Evolutionary conservation across 2,888 invertebrate genomes (phyloP), one percentile per base, ranked within the genome.

Genomic region (Caradrina clavipalpis): DNA sequence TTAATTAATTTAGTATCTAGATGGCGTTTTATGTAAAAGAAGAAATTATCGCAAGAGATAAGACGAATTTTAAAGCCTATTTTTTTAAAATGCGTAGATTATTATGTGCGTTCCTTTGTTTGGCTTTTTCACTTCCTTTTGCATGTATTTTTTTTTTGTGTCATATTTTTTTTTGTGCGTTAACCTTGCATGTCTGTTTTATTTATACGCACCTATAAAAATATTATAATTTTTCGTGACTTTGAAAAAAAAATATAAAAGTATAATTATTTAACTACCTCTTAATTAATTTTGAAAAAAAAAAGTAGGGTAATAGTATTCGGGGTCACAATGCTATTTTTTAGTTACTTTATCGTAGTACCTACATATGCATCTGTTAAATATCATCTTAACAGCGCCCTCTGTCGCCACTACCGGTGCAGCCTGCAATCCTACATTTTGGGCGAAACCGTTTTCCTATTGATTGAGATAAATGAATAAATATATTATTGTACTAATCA

Each of bases 41-140:
- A 55, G 3, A 55, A 50, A 55, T n/a, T 45, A 26, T 49, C 6
- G 13, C 51, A 51, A 62, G 39, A 42, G 35, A 39, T 45, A 19
- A 57, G 1, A 10, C 17, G 57, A 50, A 47, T 22, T 63, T 39
- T 39, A 11, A 42, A 51, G 31, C 21, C 11, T 19, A 1, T 17
- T 45, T 59, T n/a, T 70, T 26, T 26, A 26, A 35, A 63, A 39
- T 64, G 59, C 31, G 58, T 50, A 35, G 15, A 42, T 39, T 58
- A 13, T 39, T 61, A 13, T 39, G 21, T 49, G 13, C 31, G 47
- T 57, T 51, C 54, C 42, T 50, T 74, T 78, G 68, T 75, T 60
- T 69, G 35, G 50, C 64, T 59, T 61, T 69, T 60, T 73, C 55
- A 64, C 63, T 81, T 76, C 69, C 73, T 66, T 60, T 11, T 45